Evolutionary conservation across 2,888 invertebrate genomes (phyloP).

Genomic region (Epirrhoe tristata): DNA sequence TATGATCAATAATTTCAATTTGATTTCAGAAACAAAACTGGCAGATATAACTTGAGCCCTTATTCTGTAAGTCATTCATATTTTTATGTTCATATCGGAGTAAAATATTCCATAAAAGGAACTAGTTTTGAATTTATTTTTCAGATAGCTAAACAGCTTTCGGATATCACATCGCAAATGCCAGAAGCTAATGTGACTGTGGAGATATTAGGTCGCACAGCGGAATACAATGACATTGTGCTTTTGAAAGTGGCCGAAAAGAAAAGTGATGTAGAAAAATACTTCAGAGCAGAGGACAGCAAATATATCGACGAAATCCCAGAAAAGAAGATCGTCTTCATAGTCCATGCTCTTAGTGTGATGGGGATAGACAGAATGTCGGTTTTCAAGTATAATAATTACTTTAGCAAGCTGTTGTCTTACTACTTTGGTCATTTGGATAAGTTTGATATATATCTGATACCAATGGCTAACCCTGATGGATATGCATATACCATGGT

Average conservation of each 20-base stretch:
- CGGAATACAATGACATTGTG: conserved; percentile 69
- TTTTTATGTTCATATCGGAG: too few species aligned
- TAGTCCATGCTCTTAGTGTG: conserved; percentile 69
- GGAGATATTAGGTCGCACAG: conserved; percentile 61
- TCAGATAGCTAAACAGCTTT: conserved; percentile 59
- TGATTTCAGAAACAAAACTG: conserved; percentile 31
- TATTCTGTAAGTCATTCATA: conserved; percentile 49
- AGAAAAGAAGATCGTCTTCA: conserved; percentile 72
- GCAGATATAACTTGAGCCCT: conserved; percentile 41
- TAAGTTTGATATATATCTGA: conserved; percentile 72
- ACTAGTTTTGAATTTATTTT: conserved; percentile 30
- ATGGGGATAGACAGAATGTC: conserved; percentile 55
- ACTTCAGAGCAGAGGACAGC: conserved; percentile 55
- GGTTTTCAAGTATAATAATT: conserved; percentile 8
- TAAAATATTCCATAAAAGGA: background rate
- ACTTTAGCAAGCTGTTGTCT: conserved; percentile 53
- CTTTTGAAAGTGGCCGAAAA: conserved; percentile 58
- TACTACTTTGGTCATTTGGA: conserved; percentile 67
- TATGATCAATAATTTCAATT: background rate
- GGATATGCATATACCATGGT: conserved; percentile 48
- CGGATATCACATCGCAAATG: conserved; percentile 46
- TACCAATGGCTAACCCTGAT: conserved; percentile 77
- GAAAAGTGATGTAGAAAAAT: conserved; percentile 25
- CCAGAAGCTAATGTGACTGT: conserved; percentile 54
- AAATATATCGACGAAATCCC: conserved; percentile 63